Base-by-base conservation (phyloP, 2,797 vertebrate genomes). In the Typhlichthys subterraneus region DNA sequence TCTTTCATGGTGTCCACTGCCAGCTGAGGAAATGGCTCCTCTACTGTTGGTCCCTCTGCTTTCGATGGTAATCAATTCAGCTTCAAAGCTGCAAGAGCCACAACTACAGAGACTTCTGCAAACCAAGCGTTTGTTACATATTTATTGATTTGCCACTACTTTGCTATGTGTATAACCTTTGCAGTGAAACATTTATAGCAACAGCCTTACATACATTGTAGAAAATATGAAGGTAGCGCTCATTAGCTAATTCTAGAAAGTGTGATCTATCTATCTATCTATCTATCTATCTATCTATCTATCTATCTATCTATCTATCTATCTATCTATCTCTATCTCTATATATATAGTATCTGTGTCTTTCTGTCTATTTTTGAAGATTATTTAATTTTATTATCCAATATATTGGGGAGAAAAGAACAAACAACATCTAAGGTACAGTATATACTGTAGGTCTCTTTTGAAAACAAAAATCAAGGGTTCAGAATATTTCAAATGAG, bases 11-110 rank as follows among this genome's bases (percentile, higher is more conserved):
- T 55, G 70, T 82, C 67, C 63, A 61, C 83, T 62, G 53, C 66
- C 63, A 61, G 75, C 62, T 69, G 79, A 76, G 84, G 71, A 89
- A 84, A 83, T 75, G 53, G 70, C 65, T 72, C 75, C 77, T 57
- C 68, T 83, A 79, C 82, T 87, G 83, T 75, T 61, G 70, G 47
- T 33, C 61, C 60, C 53, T 75, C 75, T 77, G 79, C 83, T 88
- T 91, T 84, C 79, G 90, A 79, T 88, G 81, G 69, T 87, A 88
- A 90, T 87, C 85, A 88, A 84, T 91, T 90, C 82, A 77, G 74
- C 85, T 83, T 76, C 76, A 81, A 84, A 85, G 76, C 77, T 59
- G 52, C 5, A 23, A 29, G 69, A 80, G 71, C 75, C 81, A 65
- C 75, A 70, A 70, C 75, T 76, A 79, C 55, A 48, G 63, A 82